Evolutionary conservation across 2,113 vertebrate genomes (phyloP).

Genomic region (Sula dactylatra): DNA sequence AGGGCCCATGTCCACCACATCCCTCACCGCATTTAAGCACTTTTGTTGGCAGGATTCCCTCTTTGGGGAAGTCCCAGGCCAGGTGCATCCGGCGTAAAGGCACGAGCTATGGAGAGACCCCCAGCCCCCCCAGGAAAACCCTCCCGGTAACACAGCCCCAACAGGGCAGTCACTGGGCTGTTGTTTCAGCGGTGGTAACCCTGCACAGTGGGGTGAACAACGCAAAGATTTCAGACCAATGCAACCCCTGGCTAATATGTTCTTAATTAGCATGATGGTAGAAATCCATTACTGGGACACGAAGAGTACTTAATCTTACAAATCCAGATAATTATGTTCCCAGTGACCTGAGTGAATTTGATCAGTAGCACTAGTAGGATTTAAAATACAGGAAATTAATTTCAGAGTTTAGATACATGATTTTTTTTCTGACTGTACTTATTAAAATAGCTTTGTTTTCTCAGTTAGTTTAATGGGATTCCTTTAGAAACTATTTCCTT

Average conservation of each 20-base stretch:
- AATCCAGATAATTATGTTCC: background rate
- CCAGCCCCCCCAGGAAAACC: too few relatives aligned
- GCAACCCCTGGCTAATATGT: too few relatives aligned
- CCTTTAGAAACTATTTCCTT: background rate
- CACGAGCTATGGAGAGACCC: rapidly evolving
- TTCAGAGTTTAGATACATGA: background rate
- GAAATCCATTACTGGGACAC: background rate
- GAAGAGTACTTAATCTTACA: background rate
- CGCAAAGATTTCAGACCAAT: too few relatives aligned
- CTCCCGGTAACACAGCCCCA: rapidly evolving
- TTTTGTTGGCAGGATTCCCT: too few relatives aligned
- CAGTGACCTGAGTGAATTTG: background rate
- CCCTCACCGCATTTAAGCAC: background rate
- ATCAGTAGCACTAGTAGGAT: background rate
- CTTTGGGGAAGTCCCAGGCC: background rate
- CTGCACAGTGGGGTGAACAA: background rate
- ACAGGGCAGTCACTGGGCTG: rapidly evolving
- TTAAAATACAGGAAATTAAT: background rate
- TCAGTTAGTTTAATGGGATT: background rate
- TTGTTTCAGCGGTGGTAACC: background rate
- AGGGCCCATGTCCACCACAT: rapidly evolving
- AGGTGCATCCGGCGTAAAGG: background rate
- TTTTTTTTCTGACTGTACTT: background rate
- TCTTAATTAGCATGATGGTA: background rate
- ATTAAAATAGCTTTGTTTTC: background rate